A percentile compares a stretch with the other conserved stretches of the same genome.
Conservation (phyloP, 2,888 invertebrate genomes). For the Anthrax anthrax region DNA sequence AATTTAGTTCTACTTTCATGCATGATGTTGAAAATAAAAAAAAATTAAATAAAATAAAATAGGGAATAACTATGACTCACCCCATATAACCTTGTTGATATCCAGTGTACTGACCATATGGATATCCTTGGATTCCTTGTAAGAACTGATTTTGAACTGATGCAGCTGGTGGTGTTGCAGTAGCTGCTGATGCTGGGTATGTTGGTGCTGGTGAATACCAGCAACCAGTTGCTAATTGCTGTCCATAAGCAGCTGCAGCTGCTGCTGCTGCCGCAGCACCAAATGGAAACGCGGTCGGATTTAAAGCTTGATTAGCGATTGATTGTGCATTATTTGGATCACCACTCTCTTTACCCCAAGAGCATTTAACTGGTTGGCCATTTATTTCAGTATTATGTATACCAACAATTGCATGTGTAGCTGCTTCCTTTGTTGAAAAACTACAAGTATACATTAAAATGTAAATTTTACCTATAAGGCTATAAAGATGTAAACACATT, state of each 20-base stretch:
- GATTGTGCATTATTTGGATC: slow-evolving; percentile 76
- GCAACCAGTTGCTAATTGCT: slow-evolving; percentile 71
- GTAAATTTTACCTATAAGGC: no score
- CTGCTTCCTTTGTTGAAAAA: slow-evolving; percentile 97
- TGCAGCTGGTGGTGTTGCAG: slow-evolving; percentile 52
- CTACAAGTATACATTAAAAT: no score
- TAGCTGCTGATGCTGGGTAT: slow-evolving; percentile 41
- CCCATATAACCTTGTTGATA: slow-evolving; percentile 90
- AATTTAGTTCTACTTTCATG: no score
- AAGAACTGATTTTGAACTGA: slow-evolving; percentile 73
- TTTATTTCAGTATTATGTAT: slow-evolving; percentile 95
- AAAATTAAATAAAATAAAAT: no score
- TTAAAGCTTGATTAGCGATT: slow-evolving; percentile 44
- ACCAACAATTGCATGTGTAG: slow-evolving; percentile 93
- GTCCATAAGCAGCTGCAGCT: slow-evolving; percentile 50
- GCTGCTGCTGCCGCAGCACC: slow-evolving; percentile 41
- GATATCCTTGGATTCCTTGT: slow-evolving; percentile 78
- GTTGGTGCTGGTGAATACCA: slow-evolving; percentile 76
- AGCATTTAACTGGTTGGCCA: slow-evolving; percentile 93
- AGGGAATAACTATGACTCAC: slow-evolving; percentile 39
- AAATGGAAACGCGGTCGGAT: slow-evolving; percentile 34
- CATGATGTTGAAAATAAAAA: no score
- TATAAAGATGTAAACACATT: no score
- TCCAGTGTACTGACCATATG: slow-evolving; percentile 72
- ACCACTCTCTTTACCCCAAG: slow-evolving; percentile 98